Evolutionary conservation across 2,888 invertebrate genomes (phyloP), one percentile per base, ranked within the genome.

Genomic region (Polyploca ridens): DNA sequence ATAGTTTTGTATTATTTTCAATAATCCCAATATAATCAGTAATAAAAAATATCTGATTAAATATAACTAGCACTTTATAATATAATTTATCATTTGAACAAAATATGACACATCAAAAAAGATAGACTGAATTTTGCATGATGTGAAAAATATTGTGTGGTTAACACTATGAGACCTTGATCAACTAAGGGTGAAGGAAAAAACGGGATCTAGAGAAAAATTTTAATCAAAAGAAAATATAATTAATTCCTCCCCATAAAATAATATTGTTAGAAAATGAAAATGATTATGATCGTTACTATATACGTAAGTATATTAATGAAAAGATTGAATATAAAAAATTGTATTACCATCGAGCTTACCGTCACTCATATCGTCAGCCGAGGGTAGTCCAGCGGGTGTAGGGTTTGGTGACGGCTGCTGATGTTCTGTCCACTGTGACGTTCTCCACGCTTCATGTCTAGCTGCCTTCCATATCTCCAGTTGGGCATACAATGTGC

Each of bases 401-500:
- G 89, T 84, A 2, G 90, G 91, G 57, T 86, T 88, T 1, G 90
- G 90, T 1, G 92, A 90, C 6, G 88, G 78, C 76, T 90, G 88
- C 73, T 90, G 92, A 58, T 89, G 93, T 76, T 90, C 95, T 76
- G 84, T 86, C 93, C 86, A 95, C 83, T 90, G 95, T 90, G 86
- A 95, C 4, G 88, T 80, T 67, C 90, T 85, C 92, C 91, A 90
- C 5, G 92, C 90, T 71, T 96, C 95, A 66, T 95, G 95, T 74
- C 96, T 94, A 10, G 97, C 97, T 67, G 97, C 97, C 89, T 97
- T 98, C 98, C 98, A 98, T 77, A 98, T 97, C 89, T 98, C 98
- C 82, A 98, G 91, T 84, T 98, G 98, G 35, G 98, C 98, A 88
- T 97, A 96, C 71, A 98, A 89, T 78, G 97, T 97, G 85, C 97